Percentiles rank a stretch among this genome's conserved stretches.
These are phyloP conservation scores for Sebastes minor DNA, from an alignment of 2,797 vertebrate genomes.

Conservation along the genomic window DNA sequence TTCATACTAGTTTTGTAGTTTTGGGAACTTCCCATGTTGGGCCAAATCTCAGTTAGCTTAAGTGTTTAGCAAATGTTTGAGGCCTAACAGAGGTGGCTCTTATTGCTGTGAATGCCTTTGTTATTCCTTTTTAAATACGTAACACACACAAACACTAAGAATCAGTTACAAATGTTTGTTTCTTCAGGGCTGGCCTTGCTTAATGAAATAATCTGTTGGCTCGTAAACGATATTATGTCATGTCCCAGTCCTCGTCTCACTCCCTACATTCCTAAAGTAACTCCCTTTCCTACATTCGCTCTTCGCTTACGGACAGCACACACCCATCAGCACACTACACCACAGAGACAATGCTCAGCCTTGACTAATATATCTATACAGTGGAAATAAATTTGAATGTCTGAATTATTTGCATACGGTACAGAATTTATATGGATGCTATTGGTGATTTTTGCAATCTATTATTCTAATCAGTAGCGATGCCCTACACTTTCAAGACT, in stretches of 20 bases:
- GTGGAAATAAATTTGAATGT: neutral
- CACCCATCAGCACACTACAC: neutral
- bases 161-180: neutral
- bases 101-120: neutral
- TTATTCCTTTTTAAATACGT: neutral
- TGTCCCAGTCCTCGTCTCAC: neutral
- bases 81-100: no score
- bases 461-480: neutral
- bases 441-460: neutral
- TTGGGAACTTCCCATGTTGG: neutral
- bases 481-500: neutral
- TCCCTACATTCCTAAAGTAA: conserved; percentile 3
- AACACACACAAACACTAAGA: neutral
- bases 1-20: neutral
- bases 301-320: neutral
- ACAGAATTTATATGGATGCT: neutral
- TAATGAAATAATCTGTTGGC: neutral
- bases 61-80: neutral
- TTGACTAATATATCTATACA: neutral
- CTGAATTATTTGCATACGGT: neutral
- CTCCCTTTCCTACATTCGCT: neutral
- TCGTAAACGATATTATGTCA: neutral
- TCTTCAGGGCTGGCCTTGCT: neutral
- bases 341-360: neutral
- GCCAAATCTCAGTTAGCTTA: neutral